phyloP scores from a whole-genome alignment of 2,113 vertebrate genomes.

The Gasterosteus aculeatus region DNA sequence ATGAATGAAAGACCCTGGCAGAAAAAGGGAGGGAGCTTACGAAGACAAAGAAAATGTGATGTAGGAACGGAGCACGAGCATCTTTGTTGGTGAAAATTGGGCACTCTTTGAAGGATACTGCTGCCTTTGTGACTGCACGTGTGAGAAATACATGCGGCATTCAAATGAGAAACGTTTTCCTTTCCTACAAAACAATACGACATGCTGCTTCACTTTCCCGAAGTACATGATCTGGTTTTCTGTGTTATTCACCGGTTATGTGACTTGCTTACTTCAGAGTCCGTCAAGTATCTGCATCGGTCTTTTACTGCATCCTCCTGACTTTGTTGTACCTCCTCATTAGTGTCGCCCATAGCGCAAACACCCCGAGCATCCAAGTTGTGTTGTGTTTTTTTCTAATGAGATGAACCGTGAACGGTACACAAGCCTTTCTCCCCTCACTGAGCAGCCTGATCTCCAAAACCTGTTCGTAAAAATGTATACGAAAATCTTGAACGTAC shows the following conservation, averaged over 20 bases:
- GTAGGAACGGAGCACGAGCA: constrained; percentile 23
- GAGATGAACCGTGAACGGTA: not conserved
- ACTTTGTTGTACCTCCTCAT: not conserved
- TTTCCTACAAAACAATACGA: constrained; percentile 35
- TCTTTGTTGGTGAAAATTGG: constrained; percentile 49
- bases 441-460: not conserved
- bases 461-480: no score
- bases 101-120: constrained; percentile 28
- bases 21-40: constrained; percentile 32
- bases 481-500: no score
- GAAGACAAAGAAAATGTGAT: constrained; percentile 52
- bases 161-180: constrained; percentile 19
- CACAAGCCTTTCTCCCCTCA: not conserved
- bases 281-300: not conserved
- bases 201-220: constrained; percentile 55
- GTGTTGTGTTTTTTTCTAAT: not conserved
- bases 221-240: constrained; percentile 4
- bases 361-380: not conserved
- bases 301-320: not conserved
- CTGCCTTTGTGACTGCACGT: constrained; percentile 14
- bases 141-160: constrained; percentile 1
- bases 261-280: not conserved
- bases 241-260: constrained; percentile 23
- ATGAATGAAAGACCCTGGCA: constrained; percentile 43
- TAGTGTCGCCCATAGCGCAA: not conserved